Base-by-base conservation (phyloP, 2,113 vertebrate species). In the Azemiops feae region DNA sequence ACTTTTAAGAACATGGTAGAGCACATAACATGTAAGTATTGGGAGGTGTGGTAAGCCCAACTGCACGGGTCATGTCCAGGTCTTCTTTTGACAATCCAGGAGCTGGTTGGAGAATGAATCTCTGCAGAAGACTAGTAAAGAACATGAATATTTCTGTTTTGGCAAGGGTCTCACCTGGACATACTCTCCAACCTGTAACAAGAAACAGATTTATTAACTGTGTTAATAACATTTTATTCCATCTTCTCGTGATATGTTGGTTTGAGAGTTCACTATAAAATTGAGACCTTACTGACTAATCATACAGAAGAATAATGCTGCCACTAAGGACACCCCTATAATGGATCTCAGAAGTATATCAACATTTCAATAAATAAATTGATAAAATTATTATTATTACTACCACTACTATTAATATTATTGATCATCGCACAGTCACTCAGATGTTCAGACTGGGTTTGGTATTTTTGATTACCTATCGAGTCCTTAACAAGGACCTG, bases 101-200 rank as follows among this genome's bases (percentile, higher is more conserved):
- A 39, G 97, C 96, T 93, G 96, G 97, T 5, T 92, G 93, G 95
- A 98, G 98, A 30, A 30, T 69, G 30, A 69, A 69, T 69, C 1
- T 69, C 30, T 69, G 64, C 4, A 69, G 64, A 34, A n/a, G 64
- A n/a, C 64, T n/a, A n/a, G 30, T 34, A 5, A 69, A 69, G 64
- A 69, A 69, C 60, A 69, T 34, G 30, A 69, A 69, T 5, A 69
- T 69, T 95, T 98, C 98, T 97, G 97, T 98, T 94, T 95, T 98
- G 27, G 98, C 98, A 94, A 98, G 97, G 92, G 96, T 96, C 91
- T 98, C 97, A 2, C 98, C 98, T 0, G 96, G 94, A 53, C 98
- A 98, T 14, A 69, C 94, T n/a, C 98, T 97, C 8, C 95, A 87
- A 3, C 98, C 98, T 98, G 95, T 5, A 47, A 91, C 22, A 86